Percentiles rank a stretch among this genome's conserved stretches.
phyloP scores from a whole-genome alignment of 2,797 vertebrate species.

The Anisognathus igniventris region DNA sequence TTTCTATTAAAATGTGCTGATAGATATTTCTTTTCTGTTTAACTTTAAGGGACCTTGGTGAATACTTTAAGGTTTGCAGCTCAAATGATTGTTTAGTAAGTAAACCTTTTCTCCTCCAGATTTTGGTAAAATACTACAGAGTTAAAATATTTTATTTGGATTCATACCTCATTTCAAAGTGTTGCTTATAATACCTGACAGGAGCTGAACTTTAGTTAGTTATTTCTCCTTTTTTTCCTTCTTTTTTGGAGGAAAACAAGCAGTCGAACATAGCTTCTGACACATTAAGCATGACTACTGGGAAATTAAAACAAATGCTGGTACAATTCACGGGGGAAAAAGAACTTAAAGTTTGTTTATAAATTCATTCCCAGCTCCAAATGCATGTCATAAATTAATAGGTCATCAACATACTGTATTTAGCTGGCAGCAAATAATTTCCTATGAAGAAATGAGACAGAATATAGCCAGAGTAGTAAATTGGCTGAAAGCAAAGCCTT shows the following conservation, averaged over 20 bases:
- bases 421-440: conserved; percentile 30
- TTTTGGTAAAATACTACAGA: conserved; percentile 36
- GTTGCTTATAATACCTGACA: conserved; percentile 48
- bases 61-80: conserved; percentile 32
- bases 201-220: conserved; percentile 15
- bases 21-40: conserved; percentile 30
- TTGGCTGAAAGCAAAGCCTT: neutral
- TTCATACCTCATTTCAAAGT: conserved; percentile 55
- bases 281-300: conserved; percentile 29
- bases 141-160: conserved; percentile 65
- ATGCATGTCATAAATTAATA: conserved; percentile 55
- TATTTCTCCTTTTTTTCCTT: neutral
- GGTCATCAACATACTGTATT: conserved; percentile 33
- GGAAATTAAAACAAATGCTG: conserved; percentile 53
- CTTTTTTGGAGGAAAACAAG: conserved; percentile 35
- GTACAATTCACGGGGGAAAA: conserved; percentile 7
- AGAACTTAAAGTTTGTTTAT: conserved; percentile 52
- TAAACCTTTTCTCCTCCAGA: conserved; percentile 54
- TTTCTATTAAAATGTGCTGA: conserved; percentile 35
- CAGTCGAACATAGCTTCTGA: conserved; percentile 8
- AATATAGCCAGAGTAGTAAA: conserved; percentile 20
- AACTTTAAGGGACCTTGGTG: conserved; percentile 39
- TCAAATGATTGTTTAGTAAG: conserved; percentile 37
- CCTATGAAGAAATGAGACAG: neutral
- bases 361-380: conserved; percentile 45